Percentiles rank a stretch among this genome's conserved stretches.
These are phyloP conservation scores for Zaprionus ornatus DNA, from an alignment of 1,140 invertebrate genomes.

Conservation along the genomic window DNA sequence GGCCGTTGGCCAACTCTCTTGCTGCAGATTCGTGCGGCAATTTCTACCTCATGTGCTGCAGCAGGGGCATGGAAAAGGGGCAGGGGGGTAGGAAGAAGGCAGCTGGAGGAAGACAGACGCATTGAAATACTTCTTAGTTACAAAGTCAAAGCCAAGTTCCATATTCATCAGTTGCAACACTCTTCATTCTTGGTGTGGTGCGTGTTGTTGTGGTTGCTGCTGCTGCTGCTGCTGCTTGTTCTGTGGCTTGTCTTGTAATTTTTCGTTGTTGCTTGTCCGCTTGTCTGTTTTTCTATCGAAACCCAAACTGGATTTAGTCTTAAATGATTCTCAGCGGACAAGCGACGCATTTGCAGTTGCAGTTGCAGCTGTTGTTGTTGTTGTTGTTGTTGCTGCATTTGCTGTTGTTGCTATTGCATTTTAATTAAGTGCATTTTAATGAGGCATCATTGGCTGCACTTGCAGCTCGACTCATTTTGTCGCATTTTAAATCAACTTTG, in stretches of 20 bases:
- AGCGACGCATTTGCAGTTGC: conserved; percentile 15
- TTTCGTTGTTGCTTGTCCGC: conserved; percentile 58
- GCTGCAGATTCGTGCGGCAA: conserved; percentile 69
- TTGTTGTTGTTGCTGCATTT: conserved; percentile 50
- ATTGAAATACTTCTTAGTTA: conserved; percentile 64
- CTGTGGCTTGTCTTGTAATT: conserved; percentile 74
- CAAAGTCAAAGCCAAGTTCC: conserved; percentile 73
- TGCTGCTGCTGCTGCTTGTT: conserved; percentile 48
- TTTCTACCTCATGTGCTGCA: conserved; percentile 52
- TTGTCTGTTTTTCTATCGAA: conserved; percentile 71
- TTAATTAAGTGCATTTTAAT: conserved; percentile 82
- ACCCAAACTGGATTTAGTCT: conserved; percentile 78
- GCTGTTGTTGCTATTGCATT: conserved; percentile 79
- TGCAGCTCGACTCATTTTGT: conserved; percentile 22
- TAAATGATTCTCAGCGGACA: conserved; percentile 54
- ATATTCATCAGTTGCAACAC: conserved; percentile 81
- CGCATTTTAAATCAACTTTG: conserved; percentile 65
- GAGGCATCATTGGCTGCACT: conserved; percentile 63
- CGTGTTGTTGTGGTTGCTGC: conserved; percentile 40
- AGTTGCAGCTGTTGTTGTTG: conserved; percentile 32
- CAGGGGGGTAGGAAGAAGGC: neutral
- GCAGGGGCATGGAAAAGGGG: neutral
- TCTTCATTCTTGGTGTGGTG: conserved; percentile 70
- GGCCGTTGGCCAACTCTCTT: conserved; percentile 33
- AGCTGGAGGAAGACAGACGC: conserved; percentile 40